Percentiles rank a stretch among this genome's conserved stretches.
phyloP scores from a whole-genome alignment of 2,797 vertebrate genomes.

The Triplophysa yarkandensis region DNA sequence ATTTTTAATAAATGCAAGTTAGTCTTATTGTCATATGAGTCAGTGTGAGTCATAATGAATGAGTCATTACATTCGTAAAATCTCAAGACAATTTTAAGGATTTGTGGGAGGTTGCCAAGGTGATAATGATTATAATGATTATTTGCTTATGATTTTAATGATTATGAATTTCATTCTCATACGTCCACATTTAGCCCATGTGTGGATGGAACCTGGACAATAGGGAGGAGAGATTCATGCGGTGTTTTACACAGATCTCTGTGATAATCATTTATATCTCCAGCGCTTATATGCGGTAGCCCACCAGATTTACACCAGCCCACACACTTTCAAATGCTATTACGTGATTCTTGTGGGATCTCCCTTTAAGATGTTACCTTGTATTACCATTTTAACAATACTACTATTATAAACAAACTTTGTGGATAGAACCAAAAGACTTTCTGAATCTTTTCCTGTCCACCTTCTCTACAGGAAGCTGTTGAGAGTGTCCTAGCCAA shows the following conservation, averaged over 20 bases:
- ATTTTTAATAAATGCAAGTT: background rate
- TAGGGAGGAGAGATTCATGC: slow-evolving; percentile 41
- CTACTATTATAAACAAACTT: background rate
- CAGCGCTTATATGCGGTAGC: background rate
- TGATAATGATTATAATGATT: background rate
- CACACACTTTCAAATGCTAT: background rate
- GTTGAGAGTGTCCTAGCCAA: slow-evolving; percentile 15
- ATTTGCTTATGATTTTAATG: background rate
- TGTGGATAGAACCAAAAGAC: background rate
- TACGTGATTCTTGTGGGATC: background rate
- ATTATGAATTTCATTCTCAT: background rate
- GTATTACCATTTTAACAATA: background rate
- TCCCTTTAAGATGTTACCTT: background rate
- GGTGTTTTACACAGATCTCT: slow-evolving; percentile 40
- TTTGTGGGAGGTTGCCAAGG: background rate
- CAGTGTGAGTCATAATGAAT: background rate
- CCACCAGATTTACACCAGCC: background rate
- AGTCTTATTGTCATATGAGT: background rate
- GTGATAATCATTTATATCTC: background rate
- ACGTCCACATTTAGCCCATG: slow-evolving; percentile 11
- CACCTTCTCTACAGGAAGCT: slow-evolving; percentile 5
- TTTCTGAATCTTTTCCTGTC: slow-evolving; percentile 26
- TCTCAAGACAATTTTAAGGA: background rate
- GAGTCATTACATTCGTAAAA: background rate
- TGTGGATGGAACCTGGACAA: slow-evolving; percentile 31